Base-by-base conservation (phyloP, 1,140 invertebrate species). In the Ceratina australensis region DNA sequence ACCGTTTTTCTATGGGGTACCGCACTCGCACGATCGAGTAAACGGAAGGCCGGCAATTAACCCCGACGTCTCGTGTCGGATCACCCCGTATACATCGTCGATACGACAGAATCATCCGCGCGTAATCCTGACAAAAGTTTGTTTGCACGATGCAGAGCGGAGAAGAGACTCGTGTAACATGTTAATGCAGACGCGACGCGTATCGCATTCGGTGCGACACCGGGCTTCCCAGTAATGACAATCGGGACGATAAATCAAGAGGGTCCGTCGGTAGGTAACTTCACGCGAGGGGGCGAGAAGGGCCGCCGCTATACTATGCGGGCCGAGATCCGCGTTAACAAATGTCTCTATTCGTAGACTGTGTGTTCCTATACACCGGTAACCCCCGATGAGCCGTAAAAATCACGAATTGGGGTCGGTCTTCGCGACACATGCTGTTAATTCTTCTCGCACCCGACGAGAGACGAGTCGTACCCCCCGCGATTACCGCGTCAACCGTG, bases 241-340 rank as follows among this genome's bases (percentile, higher is more conserved):
- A 90, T 90, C 87, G 85, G 67, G 81, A 88, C 79, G 76, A 89
- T 90, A 90, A 89, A 90, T 89, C 88, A 89, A 79, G 81, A 82
- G 88, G 88, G 88, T 87, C 81, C 72, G 60, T 67, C 59, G 42
- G 66, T 42, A 42, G 50, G 72, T 57, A 72, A 54, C 59, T 81
- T 68, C 63, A 68, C n/a, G 79, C 73, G 66, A 61, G 3, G 59
- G 69, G 42, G 57, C 8, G 20, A 54, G 78, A 80, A 80, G 82
- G 79, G 33, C 33, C 33, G 33, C 33, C 78, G 79, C 79, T 74
- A 84, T 18, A 54, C 33, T 84, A 84, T 78, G 74, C 83, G 83
- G 78, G 74, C 72, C 50, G 67, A 83, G 81, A 86, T 87, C 81
- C 79, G 81, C 79, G 87, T 79, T 88, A 89, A 89, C 88, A 89